Conservation (phyloP, 2,888 invertebrate species). For the Phlogophora meticulosa region DNA sequence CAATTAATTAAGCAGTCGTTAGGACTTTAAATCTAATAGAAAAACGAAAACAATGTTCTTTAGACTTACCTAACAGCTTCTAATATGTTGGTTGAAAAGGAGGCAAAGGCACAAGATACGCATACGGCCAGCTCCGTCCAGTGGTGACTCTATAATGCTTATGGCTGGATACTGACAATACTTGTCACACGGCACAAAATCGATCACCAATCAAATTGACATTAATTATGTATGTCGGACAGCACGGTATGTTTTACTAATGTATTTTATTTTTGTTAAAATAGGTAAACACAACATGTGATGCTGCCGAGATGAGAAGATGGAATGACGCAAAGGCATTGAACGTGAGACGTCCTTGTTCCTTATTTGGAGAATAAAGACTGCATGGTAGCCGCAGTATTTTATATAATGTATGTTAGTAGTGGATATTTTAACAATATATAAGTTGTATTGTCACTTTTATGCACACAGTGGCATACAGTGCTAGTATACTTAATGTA, state of each 20-base stretch:
- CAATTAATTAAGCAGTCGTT: neutral
- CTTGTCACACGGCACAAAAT: slow-evolving; percentile 74
- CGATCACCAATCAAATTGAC: slow-evolving; percentile 74
- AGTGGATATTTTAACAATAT: neutral
- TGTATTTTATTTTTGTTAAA: slow-evolving; percentile 11
- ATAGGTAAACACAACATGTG: slow-evolving; percentile 20
- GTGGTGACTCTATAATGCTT: slow-evolving; percentile 73
- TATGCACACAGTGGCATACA: neutral
- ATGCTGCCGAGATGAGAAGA: slow-evolving; percentile 51
- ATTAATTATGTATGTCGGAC: slow-evolving; percentile 63
- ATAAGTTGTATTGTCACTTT: neutral
- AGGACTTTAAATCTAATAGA: neutral
- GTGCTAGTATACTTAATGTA: too few species aligned
- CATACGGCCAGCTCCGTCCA: slow-evolving; percentile 71
- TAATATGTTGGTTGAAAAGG: slow-evolving; percentile 22
- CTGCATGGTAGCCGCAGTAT: slow-evolving; percentile 16
- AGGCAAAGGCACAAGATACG: slow-evolving; percentile 36
- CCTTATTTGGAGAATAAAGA: slow-evolving; percentile 58
- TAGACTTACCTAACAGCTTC: slow-evolving; percentile 45
- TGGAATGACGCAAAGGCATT: slow-evolving; percentile 63
- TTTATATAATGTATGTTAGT: neutral
- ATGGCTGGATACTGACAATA: slow-evolving; percentile 58
- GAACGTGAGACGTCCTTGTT: slow-evolving; percentile 62
- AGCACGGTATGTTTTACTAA: slow-evolving; percentile 30
- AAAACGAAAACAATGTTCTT: neutral